Evolutionary conservation across 2,888 invertebrate genomes (phyloP).

Genomic region (Philhelius pedissequus): DNA sequence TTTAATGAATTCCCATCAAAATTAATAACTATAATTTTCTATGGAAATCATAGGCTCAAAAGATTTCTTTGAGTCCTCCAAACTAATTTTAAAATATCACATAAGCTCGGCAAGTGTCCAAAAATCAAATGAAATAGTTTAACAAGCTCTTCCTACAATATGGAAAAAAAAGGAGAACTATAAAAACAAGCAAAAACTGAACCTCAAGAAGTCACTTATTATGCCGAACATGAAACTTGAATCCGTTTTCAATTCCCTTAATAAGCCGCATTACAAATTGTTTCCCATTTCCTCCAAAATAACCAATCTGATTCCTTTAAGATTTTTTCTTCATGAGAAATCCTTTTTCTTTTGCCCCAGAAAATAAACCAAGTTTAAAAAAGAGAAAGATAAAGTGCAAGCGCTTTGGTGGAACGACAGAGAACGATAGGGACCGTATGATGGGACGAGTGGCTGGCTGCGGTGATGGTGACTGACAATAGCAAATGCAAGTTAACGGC

Average conservation of each 20-base stretch:
- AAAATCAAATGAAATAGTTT: constrained; percentile 4
- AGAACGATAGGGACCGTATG: background rate
- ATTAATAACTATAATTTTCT: background rate
- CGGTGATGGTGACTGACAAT: no score
- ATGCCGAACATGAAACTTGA: constrained; percentile 65
- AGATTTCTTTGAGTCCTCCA: background rate
- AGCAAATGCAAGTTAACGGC: constrained; percentile 65
- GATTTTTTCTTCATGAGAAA: background rate
- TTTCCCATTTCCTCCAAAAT: constrained; percentile 44
- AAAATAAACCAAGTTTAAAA: constrained; percentile 18
- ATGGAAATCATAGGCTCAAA: background rate
- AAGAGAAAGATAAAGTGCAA: background rate
- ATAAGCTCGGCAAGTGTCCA: constrained; percentile 36
- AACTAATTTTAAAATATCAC: background rate
- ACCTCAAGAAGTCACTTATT: constrained; percentile 50
- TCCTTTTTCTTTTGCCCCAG: background rate
- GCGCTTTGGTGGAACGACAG: background rate
- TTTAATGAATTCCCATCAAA: background rate
- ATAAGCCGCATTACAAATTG: constrained; percentile 69
- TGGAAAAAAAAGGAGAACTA: background rate
- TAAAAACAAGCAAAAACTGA: background rate
- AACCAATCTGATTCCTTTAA: constrained; percentile 46
- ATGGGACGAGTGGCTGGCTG: background rate
- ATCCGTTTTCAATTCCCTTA: constrained; percentile 65
- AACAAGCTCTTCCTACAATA: background rate